Percentiles rank a stretch among this genome's conserved stretches.
Evolutionary conservation across 2,113 vertebrate genomes (phyloP).

Genomic region (Ancistrus triradiatus): DNA sequence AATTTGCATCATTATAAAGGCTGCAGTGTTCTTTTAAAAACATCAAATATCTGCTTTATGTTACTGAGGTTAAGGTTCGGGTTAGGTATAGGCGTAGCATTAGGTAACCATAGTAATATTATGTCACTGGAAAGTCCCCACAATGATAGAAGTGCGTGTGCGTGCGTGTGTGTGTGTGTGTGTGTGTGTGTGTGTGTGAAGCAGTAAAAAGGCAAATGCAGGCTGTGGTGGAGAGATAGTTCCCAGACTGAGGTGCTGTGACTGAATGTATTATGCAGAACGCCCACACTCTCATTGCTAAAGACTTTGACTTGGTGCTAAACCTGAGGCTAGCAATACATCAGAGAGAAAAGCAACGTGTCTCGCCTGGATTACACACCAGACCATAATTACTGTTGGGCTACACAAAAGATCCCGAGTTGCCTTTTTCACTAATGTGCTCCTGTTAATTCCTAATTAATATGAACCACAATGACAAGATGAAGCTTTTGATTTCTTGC

Average conservation of each 20-base stretch:
- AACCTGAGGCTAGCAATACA: slow-evolving; percentile 62
- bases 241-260: slow-evolving; percentile 58
- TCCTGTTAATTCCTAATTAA: slow-evolving; percentile 18
- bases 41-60: too few relatives aligned
- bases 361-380: slow-evolving; percentile 61
- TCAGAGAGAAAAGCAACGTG: slow-evolving; percentile 63
- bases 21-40: too few relatives aligned
- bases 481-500: slow-evolving; percentile 27
- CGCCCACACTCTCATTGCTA: slow-evolving; percentile 57
- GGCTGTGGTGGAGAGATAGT: slow-evolving; percentile 65
- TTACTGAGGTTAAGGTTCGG: too few relatives aligned
- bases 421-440: slow-evolving; percentile 19
- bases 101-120: too few relatives aligned
- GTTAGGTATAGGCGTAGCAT: too few relatives aligned
- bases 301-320: slow-evolving; percentile 61
- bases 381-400: slow-evolving; percentile 57
- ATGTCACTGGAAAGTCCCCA: too few relatives aligned
- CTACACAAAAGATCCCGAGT: slow-evolving; percentile 39
- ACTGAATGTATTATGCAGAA: slow-evolving; percentile 67
- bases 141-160: too few relatives aligned
- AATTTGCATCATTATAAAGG: too few relatives aligned
- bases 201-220: not conserved
- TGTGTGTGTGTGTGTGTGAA: not conserved
- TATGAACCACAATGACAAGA: slow-evolving; percentile 3
- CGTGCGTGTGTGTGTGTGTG: not conserved